phyloP scores from a whole-genome alignment of 2,888 invertebrate genomes.

The Xylophagus ater region DNA sequence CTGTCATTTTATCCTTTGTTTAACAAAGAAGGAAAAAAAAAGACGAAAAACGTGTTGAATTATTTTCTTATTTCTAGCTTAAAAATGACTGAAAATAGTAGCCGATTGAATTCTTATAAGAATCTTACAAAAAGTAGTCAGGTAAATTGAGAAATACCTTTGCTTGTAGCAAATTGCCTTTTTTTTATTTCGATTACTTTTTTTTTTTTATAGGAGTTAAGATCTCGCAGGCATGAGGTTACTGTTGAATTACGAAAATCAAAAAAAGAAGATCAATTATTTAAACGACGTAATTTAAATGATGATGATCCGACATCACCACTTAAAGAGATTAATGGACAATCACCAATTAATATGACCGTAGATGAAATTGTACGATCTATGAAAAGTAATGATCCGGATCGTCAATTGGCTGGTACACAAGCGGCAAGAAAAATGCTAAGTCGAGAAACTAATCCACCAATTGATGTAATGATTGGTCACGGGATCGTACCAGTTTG shows the following conservation, averaged over 20 bases:
- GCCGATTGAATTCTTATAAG: conserved; percentile 63
- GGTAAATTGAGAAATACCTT: conserved; percentile 41
- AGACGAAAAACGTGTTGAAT: no score
- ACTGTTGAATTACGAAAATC: conserved; percentile 87
- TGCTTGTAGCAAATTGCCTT: background rate
- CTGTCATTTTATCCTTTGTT: no score
- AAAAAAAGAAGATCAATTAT: conserved; percentile 84
- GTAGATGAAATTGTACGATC: conserved; percentile 63
- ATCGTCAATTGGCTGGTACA: conserved; percentile 55
- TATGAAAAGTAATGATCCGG: conserved; percentile 54
- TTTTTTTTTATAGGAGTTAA: conserved; percentile 42
- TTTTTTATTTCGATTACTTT: conserved; percentile 1
- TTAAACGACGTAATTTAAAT: conserved; percentile 77
- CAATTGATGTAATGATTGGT: conserved; percentile 74
- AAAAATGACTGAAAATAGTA: no score
- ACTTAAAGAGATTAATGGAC: conserved; percentile 41
- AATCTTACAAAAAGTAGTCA: conserved; percentile 63
- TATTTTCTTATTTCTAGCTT: no score
- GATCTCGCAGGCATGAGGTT: conserved; percentile 78
- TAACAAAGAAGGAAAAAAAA: no score
- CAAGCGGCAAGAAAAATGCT: conserved; percentile 78
- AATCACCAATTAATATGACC: conserved; percentile 41
- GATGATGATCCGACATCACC: conserved; percentile 43
- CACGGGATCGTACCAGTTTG: conserved; percentile 76
- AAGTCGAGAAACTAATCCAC: conserved; percentile 81